phyloP scores from a whole-genome alignment of 2,113 vertebrate genomes.

The Rutilus rutilus region DNA sequence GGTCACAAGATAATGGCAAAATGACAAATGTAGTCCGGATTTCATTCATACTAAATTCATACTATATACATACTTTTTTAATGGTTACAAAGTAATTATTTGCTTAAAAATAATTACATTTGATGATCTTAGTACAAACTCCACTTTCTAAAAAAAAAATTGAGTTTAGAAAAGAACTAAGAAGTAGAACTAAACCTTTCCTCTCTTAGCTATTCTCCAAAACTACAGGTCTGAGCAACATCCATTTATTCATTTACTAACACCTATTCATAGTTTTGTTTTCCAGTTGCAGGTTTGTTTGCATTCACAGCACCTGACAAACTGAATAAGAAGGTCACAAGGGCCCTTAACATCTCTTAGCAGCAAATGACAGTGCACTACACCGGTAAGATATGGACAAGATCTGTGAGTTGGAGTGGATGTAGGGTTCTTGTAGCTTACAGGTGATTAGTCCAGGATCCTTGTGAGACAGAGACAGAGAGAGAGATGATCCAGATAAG shows the following conservation, averaged over 20 bases:
- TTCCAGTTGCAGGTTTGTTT: not conserved
- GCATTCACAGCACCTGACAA: not conserved
- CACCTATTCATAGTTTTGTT: not conserved
- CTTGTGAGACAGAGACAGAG: conserved; percentile 2
- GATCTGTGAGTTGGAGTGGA: conserved; percentile 19
- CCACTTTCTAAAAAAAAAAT: too few species aligned
- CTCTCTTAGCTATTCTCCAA: not conserved
- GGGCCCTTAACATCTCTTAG: not conserved
- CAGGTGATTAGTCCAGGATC: conserved; percentile 26
- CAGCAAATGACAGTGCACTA: not conserved
- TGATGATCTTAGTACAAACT: not conserved
- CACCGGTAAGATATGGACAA: not conserved
- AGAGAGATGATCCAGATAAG: conserved; percentile 15
- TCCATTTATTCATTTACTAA: not conserved
- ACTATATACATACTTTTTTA: too few species aligned
- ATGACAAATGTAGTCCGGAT: too few species aligned
- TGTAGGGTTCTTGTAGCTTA: conserved; percentile 21
- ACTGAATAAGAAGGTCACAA: not conserved
- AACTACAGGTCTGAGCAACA: not conserved
- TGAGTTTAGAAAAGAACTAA: not conserved
- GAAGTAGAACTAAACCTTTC: not conserved
- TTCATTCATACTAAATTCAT: too few species aligned
- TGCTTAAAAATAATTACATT: too few species aligned
- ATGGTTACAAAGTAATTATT: too few species aligned
- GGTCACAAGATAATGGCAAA: too few species aligned